Base-by-base conservation (phyloP, 2,888 invertebrate genomes). In the Drosophila anomalata region DNA sequence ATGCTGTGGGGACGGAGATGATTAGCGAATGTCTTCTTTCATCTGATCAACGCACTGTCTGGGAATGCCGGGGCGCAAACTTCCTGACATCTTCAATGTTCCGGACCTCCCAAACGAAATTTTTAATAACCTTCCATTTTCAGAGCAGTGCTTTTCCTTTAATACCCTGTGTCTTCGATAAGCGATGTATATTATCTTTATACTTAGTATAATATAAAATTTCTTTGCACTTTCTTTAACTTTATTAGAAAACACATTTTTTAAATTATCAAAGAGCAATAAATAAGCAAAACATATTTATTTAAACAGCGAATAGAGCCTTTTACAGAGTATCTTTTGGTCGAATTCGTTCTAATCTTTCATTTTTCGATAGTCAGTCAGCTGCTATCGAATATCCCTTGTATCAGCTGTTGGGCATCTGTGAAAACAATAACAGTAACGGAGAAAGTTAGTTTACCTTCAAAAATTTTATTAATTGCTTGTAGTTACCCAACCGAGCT, bases 401-500 rank as follows among this genome's bases (percentile, higher is more conserved):
- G 33, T 39, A n/a, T 26, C 33, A 69, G 42, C 22, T 61, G 29
- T 29, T 22, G 29, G 11, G 39, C 31, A 42, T 42, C 41, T 42
- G 41, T 3, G 42, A 42, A 63, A 41, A 47, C 47, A 58, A 68
- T 59, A 87, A 80, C 60, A 80, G 61, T 42, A 74, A 54, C 52
- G 26, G 86, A 73, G 88, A 83, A 83, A 83, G 88, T 85, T 77
- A 72, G 36, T 36, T 36, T 36, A 36, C n/a, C 36, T 36, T 36
- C n/a, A n/a, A 36, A 36, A n/a, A n/a, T 14, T 14, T 36, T 76
- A 54, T 76, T 79, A 51, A 54, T 62, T 77, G 77, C 67, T 67
- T 26, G 68, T 69, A 75, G 62, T 73, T 71, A 69, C 55, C 26
- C 50, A 44, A 47, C 17, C 14, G 7, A 60, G 17, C 31, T 12